Percentiles rank a stretch among this genome's conserved stretches.
These are phyloP conservation scores for Solea senegalensis DNA, from an alignment of 2,113 vertebrate genomes.

Conservation along the genomic window DNA sequence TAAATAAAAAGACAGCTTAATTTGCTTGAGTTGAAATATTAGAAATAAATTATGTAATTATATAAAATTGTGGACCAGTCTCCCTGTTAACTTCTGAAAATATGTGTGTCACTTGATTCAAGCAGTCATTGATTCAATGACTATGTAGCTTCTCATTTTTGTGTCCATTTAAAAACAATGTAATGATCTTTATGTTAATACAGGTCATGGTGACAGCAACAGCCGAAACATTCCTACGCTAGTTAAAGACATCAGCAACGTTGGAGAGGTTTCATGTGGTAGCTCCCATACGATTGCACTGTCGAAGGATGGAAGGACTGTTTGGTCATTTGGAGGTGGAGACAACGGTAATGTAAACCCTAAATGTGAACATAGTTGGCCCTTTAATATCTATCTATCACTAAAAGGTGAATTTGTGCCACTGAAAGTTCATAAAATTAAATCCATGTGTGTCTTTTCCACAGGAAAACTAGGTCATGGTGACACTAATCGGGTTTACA, in stretches of 20 bases:
- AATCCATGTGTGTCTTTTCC: conserved; percentile 8
- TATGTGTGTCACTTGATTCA: too few relatives aligned
- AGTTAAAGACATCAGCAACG: conserved; percentile 86
- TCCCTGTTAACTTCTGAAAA: too few relatives aligned
- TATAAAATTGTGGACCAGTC: too few relatives aligned
- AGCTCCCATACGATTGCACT: conserved; percentile 85
- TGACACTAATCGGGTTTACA: conserved; percentile 85
- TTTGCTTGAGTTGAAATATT: too few relatives aligned
- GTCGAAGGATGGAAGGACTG: conserved; percentile 84
- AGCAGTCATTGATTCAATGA: too few relatives aligned
- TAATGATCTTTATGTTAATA: not conserved
- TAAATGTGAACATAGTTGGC: too few relatives aligned
- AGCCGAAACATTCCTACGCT: conserved; percentile 85
- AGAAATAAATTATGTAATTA: too few relatives aligned
- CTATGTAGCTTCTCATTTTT: too few relatives aligned
- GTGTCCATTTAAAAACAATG: not conserved
- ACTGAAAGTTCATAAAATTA: too few relatives aligned
- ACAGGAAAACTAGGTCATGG: conserved; percentile 86
- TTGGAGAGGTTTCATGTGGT: conserved; percentile 84
- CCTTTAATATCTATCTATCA: not conserved
- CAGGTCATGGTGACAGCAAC: conserved; percentile 88
- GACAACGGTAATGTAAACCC: conserved; percentile 77
- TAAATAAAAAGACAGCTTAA: too few relatives aligned
- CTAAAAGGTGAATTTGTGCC: not conserved
- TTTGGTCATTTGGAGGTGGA: conserved; percentile 86